Base-by-base conservation (phyloP, 35 echinoderm and acorn worm genomes). In the Apostichopus californicus region DNA sequence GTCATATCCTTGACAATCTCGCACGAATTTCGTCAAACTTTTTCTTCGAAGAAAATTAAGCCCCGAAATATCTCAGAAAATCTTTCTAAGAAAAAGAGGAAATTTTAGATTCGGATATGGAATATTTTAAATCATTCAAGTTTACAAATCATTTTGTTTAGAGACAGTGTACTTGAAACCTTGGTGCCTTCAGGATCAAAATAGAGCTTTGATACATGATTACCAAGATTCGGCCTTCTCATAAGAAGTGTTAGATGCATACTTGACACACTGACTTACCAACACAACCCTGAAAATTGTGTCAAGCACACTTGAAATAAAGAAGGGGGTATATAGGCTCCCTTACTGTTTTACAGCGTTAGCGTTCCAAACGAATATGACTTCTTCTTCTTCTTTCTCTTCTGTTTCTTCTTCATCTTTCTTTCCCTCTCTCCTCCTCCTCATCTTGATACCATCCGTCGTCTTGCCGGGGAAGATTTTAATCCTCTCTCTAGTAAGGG, bases 241-340 rank as follows among this genome's bases (percentile, higher is more conserved):
- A 15, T 23, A 5, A 5, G 15, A 57, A 54, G 21, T 58, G 81
- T n/a, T 3, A 20, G 56, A 55, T 56, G 57, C 81, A 17, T 85
- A 14, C 52, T 85, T 85, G 55, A 85, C 81, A 85, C 54, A 85
- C 55, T 85, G 81, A 85, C 81, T 18, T 22, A 85, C 81, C 54
- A 25, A 85, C 15, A 8, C 7, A 85, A 56, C 57, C 81, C 12
- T 58, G 55, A 24, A 58, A 85, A 85, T 22, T 21, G 81, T 85
- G 81, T 85, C 81, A 85, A 85, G 81, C 17, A 85, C 81, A 58
- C 81, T 85, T 59, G 25, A 75, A 7, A 6, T 75, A 20, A 20
- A 7, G 6, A 58, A 17, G 6, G n/a, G 81, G 57, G 8, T 6
- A 59, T 58, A 59, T 58, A 8, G 18, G 8, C 81, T 85, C 58